phyloP scores from a whole-genome alignment of 2,113 vertebrate species.

The Nyctibius bracteatus region DNA sequence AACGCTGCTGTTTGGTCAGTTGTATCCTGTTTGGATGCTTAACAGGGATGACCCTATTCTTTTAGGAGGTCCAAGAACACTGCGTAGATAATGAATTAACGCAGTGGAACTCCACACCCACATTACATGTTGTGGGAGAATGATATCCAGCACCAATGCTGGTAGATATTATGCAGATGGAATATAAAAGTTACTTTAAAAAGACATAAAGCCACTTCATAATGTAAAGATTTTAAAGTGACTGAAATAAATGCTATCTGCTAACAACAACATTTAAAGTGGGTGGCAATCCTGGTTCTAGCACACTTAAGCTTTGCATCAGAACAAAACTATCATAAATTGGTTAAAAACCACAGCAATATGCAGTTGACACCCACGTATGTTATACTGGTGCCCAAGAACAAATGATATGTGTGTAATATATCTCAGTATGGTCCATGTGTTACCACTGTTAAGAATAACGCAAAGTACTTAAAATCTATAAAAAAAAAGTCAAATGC shows the following conservation, averaged over 20 bases:
- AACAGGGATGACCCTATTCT: not conserved
- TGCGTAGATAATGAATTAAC: not conserved
- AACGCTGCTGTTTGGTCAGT: rapidly evolving
- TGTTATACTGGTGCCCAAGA: conserved; percentile 33
- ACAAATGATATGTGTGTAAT: conserved; percentile 21
- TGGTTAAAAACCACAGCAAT: conserved; percentile 42
- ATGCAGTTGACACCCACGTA: conserved; percentile 30
- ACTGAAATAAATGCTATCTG: conserved; percentile 28
- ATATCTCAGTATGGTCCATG: not conserved
- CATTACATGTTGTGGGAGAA: not conserved
- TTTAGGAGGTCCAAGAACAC: not conserved
- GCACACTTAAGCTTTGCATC: conserved; percentile 23
- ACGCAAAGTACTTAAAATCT: not conserved
- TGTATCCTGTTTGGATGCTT: not conserved
- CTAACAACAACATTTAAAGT: conserved; percentile 47
- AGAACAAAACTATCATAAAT: conserved; percentile 53
- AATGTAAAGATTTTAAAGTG: not conserved
- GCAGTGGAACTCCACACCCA: rapidly evolving
- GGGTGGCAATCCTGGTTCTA: conserved; percentile 33
- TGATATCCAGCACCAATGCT: not conserved
- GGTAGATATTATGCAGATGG: not conserved
- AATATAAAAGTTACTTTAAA: not conserved
- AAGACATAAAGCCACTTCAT: not conserved
- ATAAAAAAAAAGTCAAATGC: not conserved
- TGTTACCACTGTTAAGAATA: conserved; percentile 9